Evolutionary conservation across 35 echinoderm and acorn worm genomes (phyloP).

Genomic region (Holothuria glaberrima): DNA sequence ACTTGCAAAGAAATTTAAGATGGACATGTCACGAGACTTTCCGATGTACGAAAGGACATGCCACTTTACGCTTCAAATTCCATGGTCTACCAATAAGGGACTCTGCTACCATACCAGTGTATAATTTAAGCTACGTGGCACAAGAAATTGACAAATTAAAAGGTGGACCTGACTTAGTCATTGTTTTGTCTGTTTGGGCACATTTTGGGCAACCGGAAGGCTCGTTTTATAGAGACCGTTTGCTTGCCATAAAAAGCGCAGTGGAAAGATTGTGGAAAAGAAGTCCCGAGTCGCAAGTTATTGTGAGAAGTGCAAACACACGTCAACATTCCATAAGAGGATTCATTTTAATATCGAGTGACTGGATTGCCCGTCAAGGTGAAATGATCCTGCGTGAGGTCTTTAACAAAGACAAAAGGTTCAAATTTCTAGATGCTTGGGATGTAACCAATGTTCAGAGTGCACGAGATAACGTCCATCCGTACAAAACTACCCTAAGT

Average conservation of each 20-base stretch:
- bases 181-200: conserved; percentile 29
- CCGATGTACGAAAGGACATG: neutral
- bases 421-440: conserved; percentile 26
- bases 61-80: neutral
- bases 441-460: conserved; percentile 7
- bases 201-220: neutral
- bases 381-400: conserved; percentile 11
- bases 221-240: neutral
- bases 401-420: conserved; percentile 4
- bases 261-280: conserved; percentile 12
- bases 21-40: neutral
- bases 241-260: neutral
- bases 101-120: neutral
- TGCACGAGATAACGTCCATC: conserved; percentile 4
- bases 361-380: conserved; percentile 14
- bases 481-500: neutral
- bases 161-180: conserved; percentile 4
- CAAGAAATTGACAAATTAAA: conserved; percentile 15
- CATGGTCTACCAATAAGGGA: conserved; percentile 24
- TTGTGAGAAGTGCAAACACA: conserved; percentile 39
- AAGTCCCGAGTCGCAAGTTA: conserved; percentile 4
- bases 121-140: conserved; percentile 4
- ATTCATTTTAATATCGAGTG: conserved; percentile 1
- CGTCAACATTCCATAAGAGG: conserved; percentile 9
- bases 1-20: neutral